Evolutionary conservation across 1,140 invertebrate species (phyloP).

Genomic region (Heliconius himera): DNA sequence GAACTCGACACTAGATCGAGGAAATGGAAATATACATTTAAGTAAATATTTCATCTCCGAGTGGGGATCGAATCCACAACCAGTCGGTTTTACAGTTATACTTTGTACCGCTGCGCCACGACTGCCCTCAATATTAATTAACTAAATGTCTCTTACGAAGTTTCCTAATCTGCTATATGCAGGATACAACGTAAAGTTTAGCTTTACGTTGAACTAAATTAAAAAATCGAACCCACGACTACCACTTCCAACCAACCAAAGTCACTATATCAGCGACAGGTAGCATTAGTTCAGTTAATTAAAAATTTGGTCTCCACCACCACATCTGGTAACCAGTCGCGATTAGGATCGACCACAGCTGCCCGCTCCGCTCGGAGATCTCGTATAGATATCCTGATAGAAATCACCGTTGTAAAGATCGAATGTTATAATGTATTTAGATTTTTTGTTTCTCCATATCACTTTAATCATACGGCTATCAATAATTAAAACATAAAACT

Average conservation of each 20-base stretch:
- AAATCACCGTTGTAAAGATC: neutral
- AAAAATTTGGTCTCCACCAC: neutral
- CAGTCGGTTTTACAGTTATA: too few species aligned
- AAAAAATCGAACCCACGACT: too few species aligned
- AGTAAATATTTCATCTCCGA: too few species aligned
- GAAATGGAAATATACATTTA: too few species aligned
- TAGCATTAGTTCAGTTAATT: neutral
- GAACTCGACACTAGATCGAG: too few species aligned
- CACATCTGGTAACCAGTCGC: neutral
- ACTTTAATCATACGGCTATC: conserved; percentile 5
- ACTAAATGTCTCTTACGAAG: too few species aligned
- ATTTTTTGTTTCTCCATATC: neutral
- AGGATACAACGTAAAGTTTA: neutral
- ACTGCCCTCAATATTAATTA: too few species aligned
- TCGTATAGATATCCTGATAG: neutral
- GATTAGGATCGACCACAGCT: neutral
- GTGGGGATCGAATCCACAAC: too few species aligned
- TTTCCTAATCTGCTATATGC: too few species aligned
- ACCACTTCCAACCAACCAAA: neutral
- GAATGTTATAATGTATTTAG: neutral
- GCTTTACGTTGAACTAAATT: too few species aligned
- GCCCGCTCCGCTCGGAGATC: neutral
- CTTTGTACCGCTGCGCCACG: too few species aligned
- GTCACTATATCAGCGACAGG: neutral
- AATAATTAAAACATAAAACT: conserved; percentile 11